Base-by-base conservation (phyloP, 2,797 vertebrate genomes). In the Yasuhikotakia modesta region DNA sequence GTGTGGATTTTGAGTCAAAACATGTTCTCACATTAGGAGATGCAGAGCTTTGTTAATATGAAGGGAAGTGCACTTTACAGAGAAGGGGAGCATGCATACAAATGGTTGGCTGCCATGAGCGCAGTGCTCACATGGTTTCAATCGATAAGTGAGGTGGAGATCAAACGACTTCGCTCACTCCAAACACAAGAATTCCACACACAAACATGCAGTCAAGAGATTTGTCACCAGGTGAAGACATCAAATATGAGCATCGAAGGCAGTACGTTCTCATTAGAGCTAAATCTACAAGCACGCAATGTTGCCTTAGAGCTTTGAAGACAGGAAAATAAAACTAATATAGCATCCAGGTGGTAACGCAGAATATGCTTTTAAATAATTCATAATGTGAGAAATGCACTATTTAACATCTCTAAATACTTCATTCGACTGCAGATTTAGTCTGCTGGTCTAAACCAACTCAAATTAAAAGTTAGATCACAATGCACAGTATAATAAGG, bases 231-330 rank as follows among this genome's bases (percentile, higher is more conserved):
- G 61, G 19, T 68, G 63, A 67, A 48, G 45, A 21, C 39, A 53
- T 60, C 64, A 57, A 35, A 81, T 74, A 22, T 70, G 64, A 35
- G 64, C 70, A 74, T 82, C 52, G 61, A 55, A 79, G 61, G 76
- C 66, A 46, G 63, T 55, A 66, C 46, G 70, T 81, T 81, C 76
- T 78, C 73, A 79, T 82, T 82, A 83, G 73, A 84, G 64, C 73
- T 64, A 11, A 61, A 73, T 85, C 79, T 45, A 57, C 45, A 68
- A 60, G 73, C 39, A 22, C 45, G 76, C 58, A 76, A 80, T 79
- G 55, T 67, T 70, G 39, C 50, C 12, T 32, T 32, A 67, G 64
- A 78, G 30, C 55, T 71, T 74, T 61, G 57, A 78, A 79, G 81
- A 63, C 57, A 43, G 70, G 67, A 69, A 81, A 39, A 39, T 39